Percentiles rank a stretch among this genome's conserved stretches.
Conservation (phyloP, 2,888 invertebrate genomes). For the Therioaphis trifolii region DNA sequence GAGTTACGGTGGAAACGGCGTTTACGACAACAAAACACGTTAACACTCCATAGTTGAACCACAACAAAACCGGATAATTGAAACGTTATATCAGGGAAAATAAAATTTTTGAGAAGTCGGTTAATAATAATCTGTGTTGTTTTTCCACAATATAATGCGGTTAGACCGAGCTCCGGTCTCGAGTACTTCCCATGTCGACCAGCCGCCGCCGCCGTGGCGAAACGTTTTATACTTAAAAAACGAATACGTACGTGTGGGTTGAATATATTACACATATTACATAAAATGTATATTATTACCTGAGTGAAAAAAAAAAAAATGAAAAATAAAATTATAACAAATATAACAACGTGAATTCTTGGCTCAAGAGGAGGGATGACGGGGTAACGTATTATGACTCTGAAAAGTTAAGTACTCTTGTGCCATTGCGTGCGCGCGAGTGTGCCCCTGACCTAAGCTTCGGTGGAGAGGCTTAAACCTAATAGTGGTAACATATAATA, state of each 20-base stretch:
- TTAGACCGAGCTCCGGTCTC: not conserved
- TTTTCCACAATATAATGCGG: not conserved
- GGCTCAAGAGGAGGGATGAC: not conserved
- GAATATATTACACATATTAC: too few species aligned
- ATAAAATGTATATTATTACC: not conserved
- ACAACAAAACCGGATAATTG: not conserved
- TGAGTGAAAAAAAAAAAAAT: not conserved
- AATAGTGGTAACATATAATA: too few species aligned
- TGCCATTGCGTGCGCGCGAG: not conserved
- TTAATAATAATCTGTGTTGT: not conserved
- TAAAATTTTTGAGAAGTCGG: too few species aligned
- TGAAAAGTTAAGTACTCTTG: slow-evolving; percentile 38
- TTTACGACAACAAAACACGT: too few species aligned
- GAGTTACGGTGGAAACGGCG: too few species aligned
- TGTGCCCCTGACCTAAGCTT: slow-evolving; percentile 30
- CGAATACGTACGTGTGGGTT: not conserved
- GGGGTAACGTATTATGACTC: not conserved
- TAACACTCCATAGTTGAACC: too few species aligned
- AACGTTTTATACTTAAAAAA: not conserved
- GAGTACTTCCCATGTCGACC: not conserved
- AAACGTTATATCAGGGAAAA: too few species aligned
- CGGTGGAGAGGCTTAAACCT: slow-evolving; percentile 20
- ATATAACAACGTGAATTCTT: not conserved
- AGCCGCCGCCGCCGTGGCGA: not conserved
- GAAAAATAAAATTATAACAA: not conserved